phyloP scores from a whole-genome alignment of 2,888 invertebrate genomes.

The Zele albiditarsus region DNA sequence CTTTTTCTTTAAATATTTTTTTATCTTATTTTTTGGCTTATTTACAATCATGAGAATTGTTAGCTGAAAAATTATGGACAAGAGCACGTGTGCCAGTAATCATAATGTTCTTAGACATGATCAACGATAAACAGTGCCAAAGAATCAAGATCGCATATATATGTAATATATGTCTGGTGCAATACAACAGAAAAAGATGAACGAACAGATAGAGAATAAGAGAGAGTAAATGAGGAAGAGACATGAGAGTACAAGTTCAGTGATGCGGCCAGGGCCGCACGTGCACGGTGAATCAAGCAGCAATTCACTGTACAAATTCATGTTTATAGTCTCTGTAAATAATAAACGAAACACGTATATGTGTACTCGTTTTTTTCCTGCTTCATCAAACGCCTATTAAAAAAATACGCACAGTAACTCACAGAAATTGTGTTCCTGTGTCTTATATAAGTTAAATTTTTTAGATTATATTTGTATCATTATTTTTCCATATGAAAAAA shows the following conservation, averaged over 20 bases:
- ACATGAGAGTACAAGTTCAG: constrained; percentile 41
- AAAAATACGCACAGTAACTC: constrained; percentile 3
- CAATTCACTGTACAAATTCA: constrained; percentile 22
- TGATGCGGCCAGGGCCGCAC: constrained; percentile 44
- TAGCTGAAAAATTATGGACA: constrained; percentile 11
- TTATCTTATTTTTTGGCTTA: constrained; percentile 13
- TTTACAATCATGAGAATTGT: constrained; percentile 18
- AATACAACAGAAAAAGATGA: constrained; percentile 14
- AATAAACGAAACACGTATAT: background rate
- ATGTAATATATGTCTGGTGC: background rate
- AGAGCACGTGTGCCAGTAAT: constrained; percentile 17
- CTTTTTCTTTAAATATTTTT: constrained; percentile 1
- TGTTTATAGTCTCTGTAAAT: constrained; percentile 23
- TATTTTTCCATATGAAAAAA: too few relatives aligned
- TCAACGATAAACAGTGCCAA: constrained; percentile 32
- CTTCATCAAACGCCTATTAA: background rate
- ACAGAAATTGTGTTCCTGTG: too few relatives aligned
- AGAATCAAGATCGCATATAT: constrained; percentile 26
- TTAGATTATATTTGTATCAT: too few relatives aligned
- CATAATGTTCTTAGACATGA: constrained; percentile 17
- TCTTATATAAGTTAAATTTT: too few relatives aligned
- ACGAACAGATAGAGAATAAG: constrained; percentile 3
- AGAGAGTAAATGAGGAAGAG: constrained; percentile 7
- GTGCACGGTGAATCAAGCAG: constrained; percentile 35
- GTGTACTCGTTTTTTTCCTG: constrained; percentile 7